Evolutionary conservation across 2,888 invertebrate genomes (phyloP).

Genomic region (Volucella inanis): DNA sequence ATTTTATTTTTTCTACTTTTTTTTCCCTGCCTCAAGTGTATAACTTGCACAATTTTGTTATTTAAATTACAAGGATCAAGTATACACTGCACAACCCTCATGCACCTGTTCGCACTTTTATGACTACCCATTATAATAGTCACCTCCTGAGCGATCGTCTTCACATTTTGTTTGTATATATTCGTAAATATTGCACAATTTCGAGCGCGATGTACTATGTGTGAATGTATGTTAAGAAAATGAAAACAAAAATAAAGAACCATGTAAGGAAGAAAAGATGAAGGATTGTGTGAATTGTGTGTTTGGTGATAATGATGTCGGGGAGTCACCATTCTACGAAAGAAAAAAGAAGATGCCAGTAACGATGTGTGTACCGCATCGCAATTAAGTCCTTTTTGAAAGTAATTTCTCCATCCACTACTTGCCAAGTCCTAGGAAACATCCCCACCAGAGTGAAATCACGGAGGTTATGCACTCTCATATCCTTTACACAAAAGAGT

Average conservation of each 20-base stretch:
- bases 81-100: conserved; percentile 33
- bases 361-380: conserved; percentile 64
- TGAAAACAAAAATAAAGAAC: conserved; percentile 20
- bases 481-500: conserved; percentile 38
- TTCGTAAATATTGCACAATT: conserved; percentile 65
- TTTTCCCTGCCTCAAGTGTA: conserved; percentile 50
- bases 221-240: conserved; percentile 37
- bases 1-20: conserved; percentile 15
- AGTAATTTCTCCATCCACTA: conserved; percentile 53
- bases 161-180: conserved; percentile 52
- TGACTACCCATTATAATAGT: conserved; percentile 2
- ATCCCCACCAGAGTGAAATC: conserved; percentile 52
- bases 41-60: conserved; percentile 73
- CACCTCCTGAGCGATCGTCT: conserved; percentile 25
- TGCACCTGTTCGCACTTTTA: conserved; percentile 48
- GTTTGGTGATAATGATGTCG: conserved; percentile 68
- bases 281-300: conserved; percentile 56
- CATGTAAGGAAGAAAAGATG: conserved; percentile 35
- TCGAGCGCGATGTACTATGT: conserved; percentile 1
- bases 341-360: conserved; percentile 15
- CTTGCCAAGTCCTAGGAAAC: too few relatives aligned
- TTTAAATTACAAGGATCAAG: conserved; percentile 74
- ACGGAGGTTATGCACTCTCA: conserved; percentile 32
- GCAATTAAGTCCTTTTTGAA: conserved; percentile 69
- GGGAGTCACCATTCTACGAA: conserved; percentile 47